Conservation (phyloP, 1,140 invertebrate genomes). For the Telenomus remus region DNA sequence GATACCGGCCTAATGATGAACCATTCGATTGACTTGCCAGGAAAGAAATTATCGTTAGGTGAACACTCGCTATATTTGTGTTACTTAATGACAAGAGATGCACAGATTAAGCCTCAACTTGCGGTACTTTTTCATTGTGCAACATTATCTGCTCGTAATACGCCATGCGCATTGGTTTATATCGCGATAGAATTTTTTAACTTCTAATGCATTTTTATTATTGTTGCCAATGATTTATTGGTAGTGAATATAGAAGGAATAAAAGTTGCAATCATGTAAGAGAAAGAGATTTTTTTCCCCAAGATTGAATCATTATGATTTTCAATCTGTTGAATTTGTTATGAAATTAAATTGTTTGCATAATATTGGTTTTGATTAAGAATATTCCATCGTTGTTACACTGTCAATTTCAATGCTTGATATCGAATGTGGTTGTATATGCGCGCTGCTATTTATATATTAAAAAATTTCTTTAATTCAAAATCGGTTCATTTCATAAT, state of each 20-base stretch:
- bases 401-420: too few relatives aligned
- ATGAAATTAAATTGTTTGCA: too few relatives aligned
- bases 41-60: slow-evolving; percentile 52
- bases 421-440: too few relatives aligned
- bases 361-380: too few relatives aligned
- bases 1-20: slow-evolving; percentile 57
- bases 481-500: slow-evolving; percentile 27
- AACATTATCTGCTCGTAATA: slow-evolving; percentile 52
- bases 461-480: slow-evolving; percentile 31
- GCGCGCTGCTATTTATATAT: slow-evolving; percentile 11
- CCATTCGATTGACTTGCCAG: slow-evolving; percentile 56
- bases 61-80: slow-evolving; percentile 46
- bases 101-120: slow-evolving; percentile 53
- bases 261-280: too few relatives aligned
- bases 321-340: too few relatives aligned
- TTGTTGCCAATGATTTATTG: slow-evolving; percentile 13
- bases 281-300: too few relatives aligned
- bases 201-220: slow-evolving; percentile 28
- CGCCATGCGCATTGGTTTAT: slow-evolving; percentile 16
- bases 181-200: slow-evolving; percentile 9
- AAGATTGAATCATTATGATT: too few relatives aligned
- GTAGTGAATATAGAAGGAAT: too few relatives aligned
- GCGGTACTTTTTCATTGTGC: slow-evolving; percentile 53
- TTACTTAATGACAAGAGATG: slow-evolving; percentile 59
- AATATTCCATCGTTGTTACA: too few relatives aligned